Evolutionary conservation across 2,888 invertebrate genomes (phyloP).

Genomic region (Papilio gigon): DNA sequence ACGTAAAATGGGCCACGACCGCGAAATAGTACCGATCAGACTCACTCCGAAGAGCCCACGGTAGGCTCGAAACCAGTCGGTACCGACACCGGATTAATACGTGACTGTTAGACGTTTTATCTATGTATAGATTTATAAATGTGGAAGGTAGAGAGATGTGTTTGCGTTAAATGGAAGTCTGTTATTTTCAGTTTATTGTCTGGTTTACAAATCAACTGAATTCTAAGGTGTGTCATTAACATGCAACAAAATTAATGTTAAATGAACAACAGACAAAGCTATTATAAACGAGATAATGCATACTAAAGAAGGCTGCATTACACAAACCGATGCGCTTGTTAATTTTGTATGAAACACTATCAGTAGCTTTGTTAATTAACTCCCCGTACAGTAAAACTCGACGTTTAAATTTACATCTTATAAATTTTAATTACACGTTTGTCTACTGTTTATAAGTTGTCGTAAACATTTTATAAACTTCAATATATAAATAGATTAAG

Average conservation of each 20-base stretch:
- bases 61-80: too few relatives aligned
- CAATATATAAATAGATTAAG: neutral
- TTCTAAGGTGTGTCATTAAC: too few relatives aligned
- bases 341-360: conserved; percentile 21
- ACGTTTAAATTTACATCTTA: conserved; percentile 23
- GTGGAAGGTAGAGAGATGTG: too few relatives aligned
- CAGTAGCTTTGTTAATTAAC: conserved; percentile 16
- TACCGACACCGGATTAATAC: too few relatives aligned
- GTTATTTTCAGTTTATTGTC: too few relatives aligned
- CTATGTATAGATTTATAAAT: too few relatives aligned
- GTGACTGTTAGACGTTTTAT: too few relatives aligned
- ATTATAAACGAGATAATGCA: conserved; percentile 16
- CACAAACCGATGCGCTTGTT: conserved; percentile 9
- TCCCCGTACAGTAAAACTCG: conserved; percentile 5
- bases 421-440: conserved; percentile 5
- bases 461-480: neutral
- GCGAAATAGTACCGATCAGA: too few relatives aligned
- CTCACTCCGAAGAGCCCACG: too few relatives aligned
- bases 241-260: neutral
- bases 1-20: too few relatives aligned
- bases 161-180: too few relatives aligned
- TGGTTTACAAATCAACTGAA: too few relatives aligned
- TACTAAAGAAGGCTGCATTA: conserved; percentile 7
- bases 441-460: neutral
- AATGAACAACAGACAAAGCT: neutral